phyloP scores from a whole-genome alignment of 2,888 invertebrate species.

The Crepidodera aurea region DNA sequence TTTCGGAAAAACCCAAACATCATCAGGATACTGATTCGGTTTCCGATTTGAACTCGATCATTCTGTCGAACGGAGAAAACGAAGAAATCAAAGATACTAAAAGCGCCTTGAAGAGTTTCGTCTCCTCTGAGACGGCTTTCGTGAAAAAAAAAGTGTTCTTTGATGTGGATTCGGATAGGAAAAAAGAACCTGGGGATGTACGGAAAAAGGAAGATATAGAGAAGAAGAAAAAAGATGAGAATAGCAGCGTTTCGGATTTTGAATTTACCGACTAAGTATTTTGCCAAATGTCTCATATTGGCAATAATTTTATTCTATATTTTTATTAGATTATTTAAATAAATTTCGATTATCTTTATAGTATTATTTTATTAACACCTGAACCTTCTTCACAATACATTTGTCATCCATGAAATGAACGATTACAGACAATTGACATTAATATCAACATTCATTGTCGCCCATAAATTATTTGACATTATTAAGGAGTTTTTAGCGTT shows the following conservation, averaged over 20 bases:
- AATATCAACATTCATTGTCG: no score
- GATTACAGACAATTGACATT: no score
- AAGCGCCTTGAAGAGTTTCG: slow-evolving; percentile 68
- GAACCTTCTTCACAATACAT: no score
- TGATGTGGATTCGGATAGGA: slow-evolving; percentile 62
- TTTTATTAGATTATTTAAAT: no score
- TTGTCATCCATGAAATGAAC: no score
- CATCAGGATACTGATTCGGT: slow-evolving; percentile 30
- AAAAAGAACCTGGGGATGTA: slow-evolving; percentile 21
- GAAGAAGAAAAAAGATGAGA: slow-evolving; percentile 23
- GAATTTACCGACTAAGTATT: slow-evolving; percentile 38
- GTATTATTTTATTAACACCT: no score
- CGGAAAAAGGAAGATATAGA: slow-evolving; percentile 20
- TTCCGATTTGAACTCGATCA: slow-evolving; percentile 29
- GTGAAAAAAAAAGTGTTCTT: slow-evolving; percentile 72
- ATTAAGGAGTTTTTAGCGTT: no score
- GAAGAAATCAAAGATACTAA: slow-evolving; percentile 54
- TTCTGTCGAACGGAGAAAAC: slow-evolving; percentile 18
- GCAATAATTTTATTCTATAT: no score
- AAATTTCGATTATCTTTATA: no score
- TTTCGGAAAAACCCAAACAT: slow-evolving; percentile 24
- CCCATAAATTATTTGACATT: no score
- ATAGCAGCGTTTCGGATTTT: slow-evolving; percentile 49
- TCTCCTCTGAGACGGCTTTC: no score
- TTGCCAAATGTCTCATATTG: neutral